Evolutionary conservation across 1,140 invertebrate genomes (phyloP).

Genomic region (Geopemphigus sp.): DNA sequence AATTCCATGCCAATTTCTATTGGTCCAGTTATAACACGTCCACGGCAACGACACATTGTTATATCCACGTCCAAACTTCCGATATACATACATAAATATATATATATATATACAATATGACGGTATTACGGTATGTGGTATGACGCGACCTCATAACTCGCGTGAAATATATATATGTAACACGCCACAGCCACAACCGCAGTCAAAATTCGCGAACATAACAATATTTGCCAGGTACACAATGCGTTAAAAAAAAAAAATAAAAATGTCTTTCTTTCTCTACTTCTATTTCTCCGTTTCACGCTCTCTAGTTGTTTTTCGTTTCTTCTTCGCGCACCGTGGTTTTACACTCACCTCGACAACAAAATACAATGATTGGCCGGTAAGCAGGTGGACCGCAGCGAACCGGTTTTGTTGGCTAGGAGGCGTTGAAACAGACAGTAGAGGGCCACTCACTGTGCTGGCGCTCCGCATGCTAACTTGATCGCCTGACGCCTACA

Average conservation of each 20-base stretch:
- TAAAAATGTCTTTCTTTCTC: not conserved
- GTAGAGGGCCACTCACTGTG: constrained; percentile 49
- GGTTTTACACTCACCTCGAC: constrained; percentile 56
- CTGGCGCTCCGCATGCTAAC: constrained; percentile 47
- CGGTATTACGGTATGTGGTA: not conserved
- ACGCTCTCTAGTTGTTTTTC: not conserved
- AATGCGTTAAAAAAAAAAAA: not conserved
- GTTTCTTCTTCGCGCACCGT: not conserved
- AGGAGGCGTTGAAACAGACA: constrained; percentile 49
- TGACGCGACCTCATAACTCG: constrained; percentile 14
- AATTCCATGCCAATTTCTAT: constrained; percentile 11
- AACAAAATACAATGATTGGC: constrained; percentile 57
- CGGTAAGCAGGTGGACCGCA: constrained; percentile 56
- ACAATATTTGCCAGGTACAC: constrained; percentile 7
- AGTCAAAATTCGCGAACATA: constrained; percentile 7
- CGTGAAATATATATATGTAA: not conserved
- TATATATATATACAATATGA: constrained; percentile 9
- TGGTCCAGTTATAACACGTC: constrained; percentile 24
- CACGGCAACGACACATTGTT: not conserved
- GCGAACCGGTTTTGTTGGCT: constrained; percentile 53
- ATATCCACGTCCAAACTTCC: not conserved
- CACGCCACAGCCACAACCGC: not conserved
- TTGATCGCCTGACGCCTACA: constrained; percentile 38
- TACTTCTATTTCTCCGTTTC: not conserved
- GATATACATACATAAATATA: not conserved